Percentiles rank a stretch among this genome's conserved stretches.
Conservation (phyloP, 2,113 vertebrate genomes). For the Hemicordylus capensis region DNA sequence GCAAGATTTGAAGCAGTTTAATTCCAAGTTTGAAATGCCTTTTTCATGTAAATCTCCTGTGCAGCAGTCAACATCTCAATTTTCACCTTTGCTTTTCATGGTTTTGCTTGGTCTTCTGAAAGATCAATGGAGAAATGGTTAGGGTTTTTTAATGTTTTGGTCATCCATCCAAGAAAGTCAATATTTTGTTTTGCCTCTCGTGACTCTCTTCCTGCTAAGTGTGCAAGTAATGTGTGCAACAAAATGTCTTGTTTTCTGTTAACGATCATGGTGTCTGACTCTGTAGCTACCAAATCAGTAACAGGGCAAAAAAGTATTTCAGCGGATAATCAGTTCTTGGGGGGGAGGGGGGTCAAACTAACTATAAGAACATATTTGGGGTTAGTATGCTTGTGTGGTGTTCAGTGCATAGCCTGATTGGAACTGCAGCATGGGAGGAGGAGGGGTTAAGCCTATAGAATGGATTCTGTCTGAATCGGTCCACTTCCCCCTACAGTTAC, state of each 20-base stretch:
- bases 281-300: not conserved
- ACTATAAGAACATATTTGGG: no score
- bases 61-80: not conserved
- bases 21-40: not conserved
- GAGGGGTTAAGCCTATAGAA: no score
- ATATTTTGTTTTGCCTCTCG: not conserved
- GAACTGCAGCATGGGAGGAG: no score
- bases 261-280: not conserved
- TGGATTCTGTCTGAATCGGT: no score
- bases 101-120: slow-evolving; percentile 14
- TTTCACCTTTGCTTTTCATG: slow-evolving; percentile 9
- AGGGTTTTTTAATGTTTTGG: not conserved
- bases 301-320: not conserved
- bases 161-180: not conserved
- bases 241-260: not conserved
- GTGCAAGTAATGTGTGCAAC: rapidly evolving
- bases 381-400: no score
- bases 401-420: no score
- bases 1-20: not conserved
- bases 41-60: not conserved
- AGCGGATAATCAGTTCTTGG: not conserved
- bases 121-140: not conserved
- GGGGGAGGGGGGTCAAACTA: no score
- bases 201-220: not conserved
- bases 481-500: no score